Percentiles rank a stretch among this genome's conserved stretches.
phyloP scores from a whole-genome alignment of 2,797 vertebrate genomes.

The Coluber constrictor region DNA sequence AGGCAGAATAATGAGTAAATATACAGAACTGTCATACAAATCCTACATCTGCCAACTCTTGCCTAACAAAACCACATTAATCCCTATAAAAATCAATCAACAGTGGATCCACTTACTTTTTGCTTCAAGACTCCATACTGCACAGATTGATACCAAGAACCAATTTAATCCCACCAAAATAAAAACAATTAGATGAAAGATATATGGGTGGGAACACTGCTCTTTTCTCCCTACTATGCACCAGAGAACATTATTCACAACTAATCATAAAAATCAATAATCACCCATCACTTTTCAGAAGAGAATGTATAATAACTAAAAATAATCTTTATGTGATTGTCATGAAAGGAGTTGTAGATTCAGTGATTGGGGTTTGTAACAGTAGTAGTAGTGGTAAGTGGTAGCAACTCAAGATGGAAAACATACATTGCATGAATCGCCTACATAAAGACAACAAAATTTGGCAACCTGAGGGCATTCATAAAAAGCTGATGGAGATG shows the following conservation, averaged over 20 bases:
- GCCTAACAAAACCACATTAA: background rate
- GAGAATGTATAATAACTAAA: background rate
- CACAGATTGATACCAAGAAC: background rate
- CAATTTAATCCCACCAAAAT: background rate
- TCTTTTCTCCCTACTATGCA: background rate
- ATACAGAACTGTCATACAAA: background rate
- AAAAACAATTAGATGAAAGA: background rate
- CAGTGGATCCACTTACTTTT: background rate
- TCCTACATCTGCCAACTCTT: background rate
- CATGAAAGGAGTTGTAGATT: background rate
- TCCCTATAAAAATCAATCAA: background rate
- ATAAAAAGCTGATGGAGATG: background rate
- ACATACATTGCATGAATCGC: constrained; percentile 8
- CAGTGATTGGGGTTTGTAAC: background rate
- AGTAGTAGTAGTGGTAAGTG: background rate
- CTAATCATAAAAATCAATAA: constrained; percentile 15
- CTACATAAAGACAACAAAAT: background rate
- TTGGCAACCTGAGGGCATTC: background rate
- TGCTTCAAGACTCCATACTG: background rate
- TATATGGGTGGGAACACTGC: background rate
- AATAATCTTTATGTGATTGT: constrained; percentile 16
- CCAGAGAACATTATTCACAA: background rate
- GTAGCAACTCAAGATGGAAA: constrained; percentile 14
- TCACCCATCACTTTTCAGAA: constrained; percentile 21
- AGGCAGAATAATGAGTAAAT: background rate